Evolutionary conservation across 2,888 invertebrate species (phyloP), one percentile per base, ranked within the genome.

Genomic region (Idaea straminata): DNA sequence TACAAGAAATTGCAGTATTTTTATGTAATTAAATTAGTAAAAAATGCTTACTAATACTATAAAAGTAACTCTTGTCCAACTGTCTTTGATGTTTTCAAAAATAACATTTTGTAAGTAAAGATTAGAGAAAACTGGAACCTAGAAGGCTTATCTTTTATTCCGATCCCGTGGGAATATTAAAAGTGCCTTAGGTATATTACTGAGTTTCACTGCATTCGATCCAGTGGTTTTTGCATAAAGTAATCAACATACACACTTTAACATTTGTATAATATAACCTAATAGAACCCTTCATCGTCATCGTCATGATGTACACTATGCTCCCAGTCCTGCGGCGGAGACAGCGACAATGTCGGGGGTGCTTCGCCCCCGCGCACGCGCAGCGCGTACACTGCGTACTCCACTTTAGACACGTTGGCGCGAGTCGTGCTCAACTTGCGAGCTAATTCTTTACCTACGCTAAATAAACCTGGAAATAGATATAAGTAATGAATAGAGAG

Each of bases 301-400:
- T 83, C 83, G 66, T 91, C 91, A 63, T 90, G 90, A 36, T 87
- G 88, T 0, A 83, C 83, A 63, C 78, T 76, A 13, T 66, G 68
- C 0, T 68, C 61, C 0, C 69, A 62, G 0, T 80, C 79, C 71
- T 77, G 76, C 2, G 83, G 25, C 64, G 63, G 10, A 5, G 1
- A 67, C 47, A 85, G 66, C 62, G 87, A 69, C 47, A 88, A 76
- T 0, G 80, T 94, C 67, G 95, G 94, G 0, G 96, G 96, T 38
- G 97, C 95, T 85, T 98, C 98, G 0, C 96, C 95, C 0, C 97
- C 97, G 35, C 97, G 94, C 1, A 97, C 95, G 73, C 95, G 94
- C 25, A 97, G 93, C 10, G 96, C 96, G 78, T 97, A 98, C 80
- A 97, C 96, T 0, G 97, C 96, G 70, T 95, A 94, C 83, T 98